Evolutionary conservation across 2,888 invertebrate genomes (phyloP).

Genomic region (Coelogynopora nodosa): DNA sequence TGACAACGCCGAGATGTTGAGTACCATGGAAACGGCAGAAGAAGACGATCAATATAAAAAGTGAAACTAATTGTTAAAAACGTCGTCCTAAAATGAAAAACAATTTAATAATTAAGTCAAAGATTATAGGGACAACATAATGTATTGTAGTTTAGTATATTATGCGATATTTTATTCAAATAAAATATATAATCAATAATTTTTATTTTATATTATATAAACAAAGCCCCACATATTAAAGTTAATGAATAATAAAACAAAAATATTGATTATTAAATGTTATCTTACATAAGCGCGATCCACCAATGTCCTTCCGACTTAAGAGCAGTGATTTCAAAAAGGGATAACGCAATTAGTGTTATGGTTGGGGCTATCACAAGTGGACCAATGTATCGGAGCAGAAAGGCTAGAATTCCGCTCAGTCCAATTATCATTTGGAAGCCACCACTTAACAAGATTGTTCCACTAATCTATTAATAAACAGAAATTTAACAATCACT

Average conservation of each 20-base stretch:
- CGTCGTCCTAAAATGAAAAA: constrained; percentile 28
- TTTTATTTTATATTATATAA: too few relatives aligned
- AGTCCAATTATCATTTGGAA: constrained; percentile 73
- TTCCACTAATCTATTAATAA: constrained; percentile 69
- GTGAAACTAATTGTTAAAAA: constrained; percentile 25
- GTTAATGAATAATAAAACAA: too few relatives aligned
- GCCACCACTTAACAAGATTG: constrained; percentile 74
- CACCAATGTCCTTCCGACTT: constrained; percentile 82
- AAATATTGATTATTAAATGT: too few relatives aligned
- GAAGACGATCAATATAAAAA: background rate
- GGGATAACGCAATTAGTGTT: constrained; percentile 74
- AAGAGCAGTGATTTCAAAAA: constrained; percentile 75
- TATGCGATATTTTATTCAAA: too few relatives aligned
- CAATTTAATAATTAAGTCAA: too few relatives aligned
- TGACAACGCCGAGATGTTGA: background rate
- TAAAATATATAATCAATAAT: too few relatives aligned
- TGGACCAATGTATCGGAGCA: constrained; percentile 75
- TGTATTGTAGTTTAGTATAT: too few relatives aligned
- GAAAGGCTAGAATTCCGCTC: constrained; percentile 71
- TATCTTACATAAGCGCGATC: constrained; percentile 71
- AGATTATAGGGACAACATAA: too few relatives aligned
- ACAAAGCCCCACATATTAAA: too few relatives aligned
- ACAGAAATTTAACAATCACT: too few relatives aligned
- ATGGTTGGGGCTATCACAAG: constrained; percentile 79
- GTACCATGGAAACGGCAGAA: background rate